Evolutionary conservation across 2,888 invertebrate genomes (phyloP), one percentile per base, ranked within the genome.

Genomic region (Pachymerium ferrugineum): DNA sequence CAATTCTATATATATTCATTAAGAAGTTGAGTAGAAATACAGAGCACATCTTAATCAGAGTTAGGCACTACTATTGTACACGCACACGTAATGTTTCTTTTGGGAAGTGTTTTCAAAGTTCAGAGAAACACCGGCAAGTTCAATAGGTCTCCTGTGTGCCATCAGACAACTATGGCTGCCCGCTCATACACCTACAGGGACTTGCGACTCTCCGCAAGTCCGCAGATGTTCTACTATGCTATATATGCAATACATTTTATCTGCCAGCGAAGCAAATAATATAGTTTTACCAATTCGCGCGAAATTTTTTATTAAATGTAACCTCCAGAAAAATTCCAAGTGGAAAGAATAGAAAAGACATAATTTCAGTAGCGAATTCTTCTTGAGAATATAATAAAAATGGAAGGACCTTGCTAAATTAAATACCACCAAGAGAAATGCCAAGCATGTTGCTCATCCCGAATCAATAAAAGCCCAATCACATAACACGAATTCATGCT

Each of bases 41-140:
- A 22, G 25, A 62, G 25, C 1, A n/a, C 62, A 62, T 62, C 62
- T 62, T 62, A 62, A 62, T 62, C 62, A 62, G 62, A 62, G 28
- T 28, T 28, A 62, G 62, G 62, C 62, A 62, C 1, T 62, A 25
- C 25, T 62, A 62, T 62, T 28, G 62, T 62, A 25, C 25, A n/a
- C 62, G 62, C 22, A 62, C 22, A 62, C 62, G 25, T 62, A 62
- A 62, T 62, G 62, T 62, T 62, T 62, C 62, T 62, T 62, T 62
- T 28, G 62, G 62, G 62, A 62, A 62, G 62, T 62, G 25, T 62
- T 62, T 62, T 28, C 62, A 22, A 28, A 62, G 62, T 62, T 62
- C 62, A 62, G 62, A 62, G 62, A 25, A 62, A 62, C 62, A 62
- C 25, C 62, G 62, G 62, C 62, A 62, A 25, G 28, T 62, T 62